Conservation (phyloP, 1,140 invertebrate species). For the Nautilus pompilius region DNA sequence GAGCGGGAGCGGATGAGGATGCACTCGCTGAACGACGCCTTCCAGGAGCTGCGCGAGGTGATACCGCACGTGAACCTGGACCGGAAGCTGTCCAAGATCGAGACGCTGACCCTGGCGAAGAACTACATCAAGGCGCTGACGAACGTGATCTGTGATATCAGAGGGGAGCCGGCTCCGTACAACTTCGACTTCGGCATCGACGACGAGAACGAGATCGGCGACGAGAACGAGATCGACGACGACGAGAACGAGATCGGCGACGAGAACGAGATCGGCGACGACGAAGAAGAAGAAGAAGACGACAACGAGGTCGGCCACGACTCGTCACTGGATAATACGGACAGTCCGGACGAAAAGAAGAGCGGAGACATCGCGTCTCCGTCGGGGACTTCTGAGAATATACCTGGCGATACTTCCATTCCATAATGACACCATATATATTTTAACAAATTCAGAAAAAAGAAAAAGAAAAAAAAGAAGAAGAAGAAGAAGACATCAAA, state of each 20-base stretch:
- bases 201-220: slow-evolving; percentile 8
- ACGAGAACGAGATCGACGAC: neutral
- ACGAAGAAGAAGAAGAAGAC: neutral
- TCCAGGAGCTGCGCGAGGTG: slow-evolving; percentile 80
- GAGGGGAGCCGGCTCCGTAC: slow-evolving; percentile 68
- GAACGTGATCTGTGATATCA: slow-evolving; percentile 79
- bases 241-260: neutral
- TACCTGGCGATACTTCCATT: too few species aligned
- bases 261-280: neutral
- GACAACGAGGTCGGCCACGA: neutral
- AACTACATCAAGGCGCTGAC: slow-evolving; percentile 88
- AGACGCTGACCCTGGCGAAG: slow-evolving; percentile 81
- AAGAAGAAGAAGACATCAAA: too few species aligned
- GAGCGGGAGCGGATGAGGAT: slow-evolving; percentile 83
- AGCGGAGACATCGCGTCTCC: too few species aligned
- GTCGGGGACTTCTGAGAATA: too few species aligned
- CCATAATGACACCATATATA: too few species aligned
- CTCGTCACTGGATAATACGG: too few species aligned
- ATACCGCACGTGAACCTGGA: slow-evolving; percentile 85
- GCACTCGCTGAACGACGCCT: slow-evolving; percentile 85
- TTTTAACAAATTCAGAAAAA: too few species aligned
- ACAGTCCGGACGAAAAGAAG: too few species aligned
- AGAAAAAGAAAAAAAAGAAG: too few species aligned
- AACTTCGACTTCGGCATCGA: slow-evolving; percentile 22
- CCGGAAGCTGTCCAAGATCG: slow-evolving; percentile 80